Conservation (phyloP, 2,888 invertebrate species). For the Elegia similella region DNA sequence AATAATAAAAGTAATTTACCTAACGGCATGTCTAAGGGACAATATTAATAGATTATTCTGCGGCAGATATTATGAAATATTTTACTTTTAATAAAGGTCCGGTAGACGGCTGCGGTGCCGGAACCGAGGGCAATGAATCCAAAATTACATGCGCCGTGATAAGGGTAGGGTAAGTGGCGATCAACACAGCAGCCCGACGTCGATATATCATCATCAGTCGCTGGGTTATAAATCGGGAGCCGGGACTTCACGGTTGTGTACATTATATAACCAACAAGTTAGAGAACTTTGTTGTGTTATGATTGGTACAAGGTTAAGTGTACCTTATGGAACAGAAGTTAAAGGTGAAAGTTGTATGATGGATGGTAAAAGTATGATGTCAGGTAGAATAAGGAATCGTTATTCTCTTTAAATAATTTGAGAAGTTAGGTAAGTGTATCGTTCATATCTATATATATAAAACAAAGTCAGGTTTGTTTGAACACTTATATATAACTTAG, state of each 20-base stretch:
- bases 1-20: slow-evolving; percentile 13
- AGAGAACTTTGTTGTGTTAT: slow-evolving; percentile 1
- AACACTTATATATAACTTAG: too few species aligned
- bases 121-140: slow-evolving; percentile 74
- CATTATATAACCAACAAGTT: slow-evolving; percentile 35
- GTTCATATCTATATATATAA: too few species aligned
- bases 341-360: background rate
- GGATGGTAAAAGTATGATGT: too few species aligned
- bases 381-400: too few species aligned
- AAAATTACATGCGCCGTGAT: slow-evolving; percentile 73
- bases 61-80: slow-evolving; percentile 33
- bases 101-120: slow-evolving; percentile 40
- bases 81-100: slow-evolving; percentile 55
- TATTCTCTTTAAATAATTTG: too few species aligned
- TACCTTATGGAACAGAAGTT: background rate
- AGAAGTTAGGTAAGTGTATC: too few species aligned
- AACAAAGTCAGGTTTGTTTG: too few species aligned
- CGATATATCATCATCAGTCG: slow-evolving; percentile 80
- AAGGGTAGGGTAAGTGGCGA: slow-evolving; percentile 79
- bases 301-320: background rate
- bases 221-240: slow-evolving; percentile 64
- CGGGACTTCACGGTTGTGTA: slow-evolving; percentile 60
- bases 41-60: slow-evolving; percentile 18
- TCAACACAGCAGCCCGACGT: slow-evolving; percentile 74
- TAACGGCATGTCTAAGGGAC: slow-evolving; percentile 2